Evolutionary conservation across 1,140 invertebrate species (phyloP).

Genomic region (Eubasilissa regina): DNA sequence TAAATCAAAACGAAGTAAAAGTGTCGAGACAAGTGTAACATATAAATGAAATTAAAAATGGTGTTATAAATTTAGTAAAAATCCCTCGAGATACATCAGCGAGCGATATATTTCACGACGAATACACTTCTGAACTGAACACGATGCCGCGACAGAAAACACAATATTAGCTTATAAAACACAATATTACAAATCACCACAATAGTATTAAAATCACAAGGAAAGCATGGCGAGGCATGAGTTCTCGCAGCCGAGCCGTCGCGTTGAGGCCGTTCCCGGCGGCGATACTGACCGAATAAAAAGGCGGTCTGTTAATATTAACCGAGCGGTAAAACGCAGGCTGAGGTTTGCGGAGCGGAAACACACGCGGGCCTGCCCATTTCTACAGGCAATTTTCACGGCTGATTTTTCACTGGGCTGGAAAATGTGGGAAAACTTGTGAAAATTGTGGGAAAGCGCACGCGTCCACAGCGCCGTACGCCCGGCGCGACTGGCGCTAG

Average conservation of each 20-base stretch:
- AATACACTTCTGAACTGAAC: too few species aligned
- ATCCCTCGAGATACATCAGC: too few species aligned
- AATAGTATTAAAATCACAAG: slow-evolving; percentile 28
- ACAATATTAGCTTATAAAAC: slow-evolving; percentile 1
- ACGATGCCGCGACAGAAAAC: background rate
- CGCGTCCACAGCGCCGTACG: background rate
- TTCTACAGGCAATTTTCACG: background rate
- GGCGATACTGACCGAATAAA: slow-evolving; percentile 4
- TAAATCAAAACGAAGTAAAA: too few species aligned
- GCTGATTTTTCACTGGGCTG: slow-evolving; percentile 12
- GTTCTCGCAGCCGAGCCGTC: slow-evolving; percentile 6
- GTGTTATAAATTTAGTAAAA: background rate
- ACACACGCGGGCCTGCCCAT: background rate
- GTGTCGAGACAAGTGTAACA: too few species aligned
- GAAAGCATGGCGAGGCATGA: slow-evolving; percentile 25
- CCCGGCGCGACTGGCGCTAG: slow-evolving; percentile 25
- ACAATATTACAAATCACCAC: slow-evolving; percentile 7
- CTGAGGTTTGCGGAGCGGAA: background rate
- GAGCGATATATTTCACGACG: too few species aligned
- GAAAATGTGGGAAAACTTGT: background rate
- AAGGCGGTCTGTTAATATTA: background rate
- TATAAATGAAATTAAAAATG: background rate
- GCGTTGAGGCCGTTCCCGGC: background rate
- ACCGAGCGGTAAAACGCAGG: background rate
- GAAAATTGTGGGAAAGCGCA: background rate